Evolutionary conservation across 2,797 vertebrate genomes (phyloP), one percentile per base, ranked within the genome.

Genomic region (Onychomys leucogaster): DNA sequence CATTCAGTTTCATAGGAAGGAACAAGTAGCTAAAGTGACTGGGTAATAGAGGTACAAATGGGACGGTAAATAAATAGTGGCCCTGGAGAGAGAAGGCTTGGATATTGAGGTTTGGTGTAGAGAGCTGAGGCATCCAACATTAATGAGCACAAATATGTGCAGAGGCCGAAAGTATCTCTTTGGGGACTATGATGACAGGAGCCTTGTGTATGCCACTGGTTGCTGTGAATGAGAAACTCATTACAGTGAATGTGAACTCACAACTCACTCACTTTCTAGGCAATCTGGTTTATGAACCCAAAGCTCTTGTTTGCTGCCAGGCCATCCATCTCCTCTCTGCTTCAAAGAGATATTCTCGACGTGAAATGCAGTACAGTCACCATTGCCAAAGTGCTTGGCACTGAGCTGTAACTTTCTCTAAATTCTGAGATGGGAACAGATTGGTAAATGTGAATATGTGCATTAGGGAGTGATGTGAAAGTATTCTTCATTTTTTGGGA

Each of bases 161-260:
- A 71, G 32, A 86, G 90, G 37, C 75, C 0, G 21, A 46, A 65
- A 77, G 90, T 63, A n/a, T 84, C 86, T 95, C 88, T 90, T 86
- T 7, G 0, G 89, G 71, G 91, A 77, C n/a, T 37, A 10, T 91
- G 14, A 63, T 78, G 86, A 73, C 95, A 92, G 67, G 78, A 81
- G 87, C 77, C 95, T 82, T 41, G 69, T 71, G 57, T 71, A 32
- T 92, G 84, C 32, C 57, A 1, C 25, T 96, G 90, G 95, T 86
- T 93, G 91, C 61, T 52, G 6, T 61, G 81, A 93, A 93, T 90
- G 90, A 86, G 94, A 92, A 93, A 94, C 89, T 59, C 32, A 52
- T 67, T 90, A 92, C 77, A 52, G 8, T 61, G 84, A 93, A 90
- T 94, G 90, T 81, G 94, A 86, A 92, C 76, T 52, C 76, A 91